Conservation (phyloP, 2,113 vertebrate genomes). For the Hemiscyllium ocellatum region DNA sequence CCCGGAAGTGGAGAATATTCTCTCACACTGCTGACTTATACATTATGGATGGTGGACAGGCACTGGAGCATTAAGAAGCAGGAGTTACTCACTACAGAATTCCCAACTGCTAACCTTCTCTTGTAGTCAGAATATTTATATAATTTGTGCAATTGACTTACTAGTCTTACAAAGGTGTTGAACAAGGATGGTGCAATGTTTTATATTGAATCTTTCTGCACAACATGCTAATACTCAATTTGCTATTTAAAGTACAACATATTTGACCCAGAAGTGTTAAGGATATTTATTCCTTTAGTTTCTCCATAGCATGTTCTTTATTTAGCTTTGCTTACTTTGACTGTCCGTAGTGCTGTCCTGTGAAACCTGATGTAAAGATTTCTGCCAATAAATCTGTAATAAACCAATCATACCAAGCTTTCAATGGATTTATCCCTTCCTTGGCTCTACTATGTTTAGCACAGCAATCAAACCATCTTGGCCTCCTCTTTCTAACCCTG, state of each 20-base stretch:
- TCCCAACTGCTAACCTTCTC: too few species aligned
- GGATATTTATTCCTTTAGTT: conserved; percentile 1
- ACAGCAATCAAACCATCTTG: neutral
- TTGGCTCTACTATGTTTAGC: too few species aligned
- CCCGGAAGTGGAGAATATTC: too few species aligned
- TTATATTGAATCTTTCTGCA: neutral
- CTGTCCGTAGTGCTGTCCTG: neutral
- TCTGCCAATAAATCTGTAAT: neutral
- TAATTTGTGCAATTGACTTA: neutral
- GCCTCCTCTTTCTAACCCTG: neutral
- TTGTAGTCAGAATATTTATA: too few species aligned
- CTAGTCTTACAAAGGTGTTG: neutral
- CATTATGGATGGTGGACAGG: too few species aligned
- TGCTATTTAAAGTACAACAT: neutral
- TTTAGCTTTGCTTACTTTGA: neutral
- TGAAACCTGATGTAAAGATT: neutral
- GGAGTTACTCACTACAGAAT: too few species aligned
- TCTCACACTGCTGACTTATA: too few species aligned
- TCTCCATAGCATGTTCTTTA: neutral
- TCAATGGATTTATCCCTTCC: neutral
- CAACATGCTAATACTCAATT: neutral
- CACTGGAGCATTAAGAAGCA: too few species aligned
- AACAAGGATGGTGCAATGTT: neutral
- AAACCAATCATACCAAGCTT: neutral
- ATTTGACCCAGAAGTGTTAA: neutral